Evolutionary conservation across 2,888 invertebrate species (phyloP).

Genomic region (Cotesia congregata): DNA sequence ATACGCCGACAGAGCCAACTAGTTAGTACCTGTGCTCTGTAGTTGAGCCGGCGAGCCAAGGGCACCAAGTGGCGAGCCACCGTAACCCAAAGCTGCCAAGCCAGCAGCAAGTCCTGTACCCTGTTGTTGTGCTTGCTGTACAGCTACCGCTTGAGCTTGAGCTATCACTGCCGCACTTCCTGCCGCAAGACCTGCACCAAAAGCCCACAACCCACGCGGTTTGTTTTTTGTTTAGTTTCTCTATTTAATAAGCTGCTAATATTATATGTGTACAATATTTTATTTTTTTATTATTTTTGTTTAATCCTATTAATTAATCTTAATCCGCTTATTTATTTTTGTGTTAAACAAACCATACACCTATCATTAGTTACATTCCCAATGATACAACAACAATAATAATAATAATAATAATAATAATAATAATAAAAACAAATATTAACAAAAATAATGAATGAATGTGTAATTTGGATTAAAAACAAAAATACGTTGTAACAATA

Average conservation of each 20-base stretch:
- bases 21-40: constrained; percentile 67
- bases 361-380: constrained; percentile 9
- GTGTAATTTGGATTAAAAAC: background rate
- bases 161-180: constrained; percentile 73
- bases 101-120: constrained; percentile 69
- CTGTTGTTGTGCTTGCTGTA: constrained; percentile 69
- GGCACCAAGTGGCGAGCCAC: constrained; percentile 68
- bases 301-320: constrained; percentile 4
- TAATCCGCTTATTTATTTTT: constrained; percentile 5
- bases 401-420: background rate
- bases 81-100: constrained; percentile 68
- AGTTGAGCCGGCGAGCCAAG: constrained; percentile 69
- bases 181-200: constrained; percentile 75
- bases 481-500: no score
- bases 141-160: constrained; percentile 69
- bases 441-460: background rate
- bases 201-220: constrained; percentile 65
- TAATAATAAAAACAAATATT: background rate
- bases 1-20: constrained; percentile 20
- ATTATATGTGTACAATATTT: constrained; percentile 13
- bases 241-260: constrained; percentile 40
- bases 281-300: constrained; percentile 11
- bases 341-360: constrained; percentile 11
- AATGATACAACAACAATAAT: background rate
- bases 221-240: constrained; percentile 42